Percentiles rank a stretch among this genome's conserved stretches.
phyloP scores from a whole-genome alignment of 2,797 vertebrate species.

The Tragelaphus oryx region DNA sequence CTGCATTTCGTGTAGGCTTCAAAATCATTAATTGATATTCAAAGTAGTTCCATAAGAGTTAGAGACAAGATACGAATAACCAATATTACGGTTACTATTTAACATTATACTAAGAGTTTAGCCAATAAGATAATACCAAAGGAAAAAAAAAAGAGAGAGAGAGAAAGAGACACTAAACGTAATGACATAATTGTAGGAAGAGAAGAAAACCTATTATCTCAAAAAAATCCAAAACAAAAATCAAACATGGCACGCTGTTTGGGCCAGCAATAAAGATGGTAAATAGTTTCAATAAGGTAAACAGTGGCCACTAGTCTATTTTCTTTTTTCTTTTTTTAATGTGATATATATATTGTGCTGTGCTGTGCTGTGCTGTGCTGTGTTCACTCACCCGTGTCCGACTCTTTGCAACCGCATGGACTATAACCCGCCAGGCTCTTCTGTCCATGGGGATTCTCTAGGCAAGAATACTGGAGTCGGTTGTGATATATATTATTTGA shows the following conservation, averaged over 20 bases:
- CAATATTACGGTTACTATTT: background rate
- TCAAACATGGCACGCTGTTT: background rate
- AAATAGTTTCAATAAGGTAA: background rate
- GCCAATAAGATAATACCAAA: background rate
- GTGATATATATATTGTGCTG: background rate
- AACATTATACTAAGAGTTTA: background rate
- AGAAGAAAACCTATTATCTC: background rate
- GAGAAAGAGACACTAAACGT: background rate
- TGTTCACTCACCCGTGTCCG: rapidly evolving
- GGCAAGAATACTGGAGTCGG: background rate
- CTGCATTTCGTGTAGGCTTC: background rate
- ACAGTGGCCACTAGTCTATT: background rate
- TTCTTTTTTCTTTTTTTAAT: background rate
- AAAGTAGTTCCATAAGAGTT: background rate
- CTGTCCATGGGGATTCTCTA: background rate
- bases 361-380: background rate
- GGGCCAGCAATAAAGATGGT: background rate
- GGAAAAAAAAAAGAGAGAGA: background rate
- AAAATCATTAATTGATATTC: background rate
- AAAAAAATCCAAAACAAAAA: background rate
- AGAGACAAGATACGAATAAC: background rate
- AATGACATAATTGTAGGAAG: background rate
- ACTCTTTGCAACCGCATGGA: background rate
- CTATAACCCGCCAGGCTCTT: background rate
- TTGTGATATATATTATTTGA: background rate